These are phyloP conservation scores for Hermetia illucens DNA, from an alignment of 1,140 invertebrate genomes.

Conservation along the genomic window DNA sequence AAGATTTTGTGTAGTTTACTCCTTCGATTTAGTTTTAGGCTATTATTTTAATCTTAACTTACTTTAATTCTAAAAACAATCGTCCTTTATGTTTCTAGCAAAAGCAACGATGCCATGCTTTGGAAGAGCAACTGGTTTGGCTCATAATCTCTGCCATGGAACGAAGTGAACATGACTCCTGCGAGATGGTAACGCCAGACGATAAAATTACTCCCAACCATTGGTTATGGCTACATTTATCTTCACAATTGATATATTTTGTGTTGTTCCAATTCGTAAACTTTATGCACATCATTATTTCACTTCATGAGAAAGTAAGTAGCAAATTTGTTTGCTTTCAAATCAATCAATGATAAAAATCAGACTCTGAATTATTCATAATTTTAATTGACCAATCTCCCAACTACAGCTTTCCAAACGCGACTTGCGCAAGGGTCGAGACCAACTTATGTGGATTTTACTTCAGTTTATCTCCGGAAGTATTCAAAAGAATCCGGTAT, in stretches of 20 bases:
- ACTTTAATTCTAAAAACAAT: slow-evolving; percentile 2
- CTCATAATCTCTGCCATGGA: slow-evolving; percentile 86
- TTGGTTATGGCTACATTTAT: slow-evolving; percentile 85
- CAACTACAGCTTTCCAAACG: slow-evolving; percentile 53
- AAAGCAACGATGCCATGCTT: slow-evolving; percentile 73
- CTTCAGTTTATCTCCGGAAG: slow-evolving; percentile 93
- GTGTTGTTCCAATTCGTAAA: slow-evolving; percentile 87
- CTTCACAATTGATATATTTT: slow-evolving; percentile 91
- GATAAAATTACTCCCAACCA: slow-evolving; percentile 23
- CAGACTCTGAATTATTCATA: slow-evolving; percentile 1
- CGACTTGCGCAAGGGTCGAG: slow-evolving; percentile 75
- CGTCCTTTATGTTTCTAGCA: slow-evolving; percentile 38
- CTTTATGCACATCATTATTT: slow-evolving; percentile 83
- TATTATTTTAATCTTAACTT: slow-evolving; percentile 16
- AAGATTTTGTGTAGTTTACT: too few relatives aligned
- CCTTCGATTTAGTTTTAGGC: too few relatives aligned
- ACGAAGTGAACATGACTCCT: slow-evolving; percentile 55
- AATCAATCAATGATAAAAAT: background rate
- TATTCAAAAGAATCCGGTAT: slow-evolving; percentile 83
- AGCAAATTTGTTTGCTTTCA: background rate
- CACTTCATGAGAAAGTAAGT: slow-evolving; percentile 68
- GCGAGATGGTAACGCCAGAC: slow-evolving; percentile 15
- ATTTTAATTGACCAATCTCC: too few relatives aligned
- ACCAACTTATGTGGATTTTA: slow-evolving; percentile 96
- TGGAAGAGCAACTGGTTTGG: slow-evolving; percentile 90